phyloP scores from a whole-genome alignment of 2,113 vertebrate genomes.

The Dasyurus viverrinus region DNA sequence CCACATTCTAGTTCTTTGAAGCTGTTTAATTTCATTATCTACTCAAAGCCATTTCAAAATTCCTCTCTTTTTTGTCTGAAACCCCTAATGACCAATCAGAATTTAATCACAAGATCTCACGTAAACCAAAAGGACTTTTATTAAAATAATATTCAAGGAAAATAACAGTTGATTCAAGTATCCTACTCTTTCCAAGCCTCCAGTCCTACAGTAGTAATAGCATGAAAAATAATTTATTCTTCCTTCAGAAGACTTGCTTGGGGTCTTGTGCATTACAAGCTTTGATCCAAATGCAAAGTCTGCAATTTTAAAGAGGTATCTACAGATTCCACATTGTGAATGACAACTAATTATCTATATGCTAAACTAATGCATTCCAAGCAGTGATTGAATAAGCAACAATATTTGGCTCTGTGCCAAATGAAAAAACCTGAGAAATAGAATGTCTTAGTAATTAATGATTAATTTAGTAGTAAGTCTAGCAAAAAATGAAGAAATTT shows the following conservation, averaged over 20 bases:
- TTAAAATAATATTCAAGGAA: neutral
- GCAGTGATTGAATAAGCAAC: neutral
- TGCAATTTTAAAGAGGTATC: neutral
- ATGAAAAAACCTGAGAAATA: too few relatives aligned
- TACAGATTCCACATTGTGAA: neutral
- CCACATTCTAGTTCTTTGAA: neutral
- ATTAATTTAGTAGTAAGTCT: too few relatives aligned
- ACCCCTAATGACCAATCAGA: neutral
- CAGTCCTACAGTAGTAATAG: neutral
- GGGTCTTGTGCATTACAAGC: neutral
- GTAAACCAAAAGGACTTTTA: neutral
- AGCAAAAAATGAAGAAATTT: too few relatives aligned
- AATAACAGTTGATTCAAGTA: neutral
- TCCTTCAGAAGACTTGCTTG: neutral
- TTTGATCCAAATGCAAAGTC: neutral
- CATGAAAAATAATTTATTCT: neutral
- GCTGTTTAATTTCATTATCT: neutral
- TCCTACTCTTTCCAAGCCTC: neutral
- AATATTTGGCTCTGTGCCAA: neutral
- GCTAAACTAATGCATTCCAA: neutral
- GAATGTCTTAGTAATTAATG: too few relatives aligned
- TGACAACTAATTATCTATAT: neutral
- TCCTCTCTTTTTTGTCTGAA: neutral
- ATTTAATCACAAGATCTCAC: neutral
- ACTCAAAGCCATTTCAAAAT: neutral